phyloP scores from a whole-genome alignment of 2,888 invertebrate species.

The Dione vanillae region DNA sequence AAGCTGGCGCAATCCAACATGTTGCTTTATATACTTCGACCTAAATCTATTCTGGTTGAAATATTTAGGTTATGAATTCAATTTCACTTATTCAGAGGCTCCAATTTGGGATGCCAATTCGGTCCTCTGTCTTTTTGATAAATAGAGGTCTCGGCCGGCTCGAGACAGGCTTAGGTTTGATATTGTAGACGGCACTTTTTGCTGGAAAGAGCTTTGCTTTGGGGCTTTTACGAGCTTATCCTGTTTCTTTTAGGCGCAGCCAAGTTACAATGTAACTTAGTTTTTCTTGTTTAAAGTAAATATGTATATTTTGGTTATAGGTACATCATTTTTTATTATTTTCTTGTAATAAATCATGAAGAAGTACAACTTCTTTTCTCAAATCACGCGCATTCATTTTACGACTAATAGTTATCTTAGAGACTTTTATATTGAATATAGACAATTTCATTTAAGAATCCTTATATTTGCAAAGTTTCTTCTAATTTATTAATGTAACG shows the following conservation, averaged over 20 bases:
- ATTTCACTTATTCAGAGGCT: conserved; percentile 39
- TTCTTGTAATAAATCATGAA: too few relatives aligned
- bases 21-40: conserved; percentile 10
- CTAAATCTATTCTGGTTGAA: conserved; percentile 29
- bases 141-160: conserved; percentile 26
- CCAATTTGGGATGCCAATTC: conserved; percentile 27
- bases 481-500: too few relatives aligned
- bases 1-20: neutral
- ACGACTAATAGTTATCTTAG: too few relatives aligned
- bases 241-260: conserved; percentile 6
- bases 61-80: conserved; percentile 46
- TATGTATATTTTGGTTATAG: too few relatives aligned
- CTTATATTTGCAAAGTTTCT: too few relatives aligned
- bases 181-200: conserved; percentile 27
- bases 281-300: neutral
- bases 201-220: conserved; percentile 21
- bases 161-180: conserved; percentile 29
- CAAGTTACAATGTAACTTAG: neutral
- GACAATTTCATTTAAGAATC: too few relatives aligned
- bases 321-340: too few relatives aligned
- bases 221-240: conserved; percentile 31
- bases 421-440: too few relatives aligned
- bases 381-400: too few relatives aligned
- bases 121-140: conserved; percentile 26
- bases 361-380: too few relatives aligned